Conservation (phyloP, 2,888 invertebrate species). For the Anagyrus pseudococci region DNA sequence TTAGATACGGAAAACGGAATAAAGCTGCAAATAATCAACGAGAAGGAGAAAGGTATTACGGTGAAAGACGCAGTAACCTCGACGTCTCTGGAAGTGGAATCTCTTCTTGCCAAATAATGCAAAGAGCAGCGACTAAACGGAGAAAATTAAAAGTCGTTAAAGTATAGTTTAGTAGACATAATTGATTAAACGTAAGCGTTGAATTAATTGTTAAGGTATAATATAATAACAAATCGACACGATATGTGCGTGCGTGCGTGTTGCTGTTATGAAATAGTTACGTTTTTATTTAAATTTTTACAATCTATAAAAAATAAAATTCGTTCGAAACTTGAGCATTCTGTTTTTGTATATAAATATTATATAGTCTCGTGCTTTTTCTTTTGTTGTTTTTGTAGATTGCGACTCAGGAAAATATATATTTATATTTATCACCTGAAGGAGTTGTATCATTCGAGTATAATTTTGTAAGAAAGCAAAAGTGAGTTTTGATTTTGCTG, state of each 20-base stretch:
- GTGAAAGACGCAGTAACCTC: conserved; percentile 17
- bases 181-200: no score
- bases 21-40: conserved; percentile 7
- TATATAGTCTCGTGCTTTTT: conserved; percentile 7
- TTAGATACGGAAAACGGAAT: conserved; percentile 19
- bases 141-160: no score
- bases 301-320: conserved; percentile 18
- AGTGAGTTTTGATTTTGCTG: no score
- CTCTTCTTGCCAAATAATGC: conserved; percentile 24
- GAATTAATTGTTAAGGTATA: no score
- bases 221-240: neutral
- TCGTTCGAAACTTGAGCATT: conserved; percentile 8
- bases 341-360: conserved; percentile 15
- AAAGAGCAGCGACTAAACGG: conserved; percentile 1
- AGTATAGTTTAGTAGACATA: no score
- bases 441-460: no score
- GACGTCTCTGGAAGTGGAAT: conserved; percentile 18
- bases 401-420: neutral
- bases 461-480: no score
- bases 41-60: conserved; percentile 15
- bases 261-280: conserved; percentile 6
- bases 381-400: neutral
- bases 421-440: neutral
- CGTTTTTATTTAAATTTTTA: conserved; percentile 22
- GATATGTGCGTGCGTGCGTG: neutral